Percentiles rank a stretch among this genome's conserved stretches.
Evolutionary conservation across 1,140 invertebrate species (phyloP).

Genomic region (Adelges cooleyi): DNA sequence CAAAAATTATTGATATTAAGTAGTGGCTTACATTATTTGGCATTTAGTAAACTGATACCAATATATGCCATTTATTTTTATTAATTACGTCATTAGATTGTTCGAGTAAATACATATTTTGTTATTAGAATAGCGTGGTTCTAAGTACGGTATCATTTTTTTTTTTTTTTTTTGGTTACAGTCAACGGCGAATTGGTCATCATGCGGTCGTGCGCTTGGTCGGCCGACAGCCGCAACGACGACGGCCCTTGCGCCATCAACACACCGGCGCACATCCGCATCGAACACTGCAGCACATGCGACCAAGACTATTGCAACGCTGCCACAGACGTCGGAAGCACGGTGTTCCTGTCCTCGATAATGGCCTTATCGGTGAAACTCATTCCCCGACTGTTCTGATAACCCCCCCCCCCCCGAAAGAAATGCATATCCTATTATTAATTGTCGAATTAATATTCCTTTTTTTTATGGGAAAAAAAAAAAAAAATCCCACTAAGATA

Average conservation of each 20-base stretch:
- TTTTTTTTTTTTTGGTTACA: slow-evolving; percentile 18
- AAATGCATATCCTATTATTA: too few species aligned
- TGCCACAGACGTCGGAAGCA: slow-evolving; percentile 37
- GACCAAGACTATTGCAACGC: slow-evolving; percentile 36
- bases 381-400: neutral
- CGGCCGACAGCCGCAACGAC: slow-evolving; percentile 40
- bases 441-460: too few species aligned
- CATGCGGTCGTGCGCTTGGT: slow-evolving; percentile 45
- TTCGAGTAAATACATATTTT: too few species aligned
- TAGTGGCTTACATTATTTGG: too few species aligned
- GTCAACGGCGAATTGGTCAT: slow-evolving; percentile 39
- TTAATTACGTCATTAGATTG: too few species aligned
- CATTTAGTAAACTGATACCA: too few species aligned
- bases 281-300: slow-evolving; percentile 38
- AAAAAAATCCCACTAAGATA: too few species aligned
- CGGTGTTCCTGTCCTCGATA: slow-evolving; percentile 38
- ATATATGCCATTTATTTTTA: too few species aligned
- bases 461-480: too few species aligned
- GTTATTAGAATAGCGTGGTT: too few species aligned
- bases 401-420: neutral
- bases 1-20: too few species aligned
- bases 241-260: slow-evolving; percentile 42
- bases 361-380: slow-evolving; percentile 38
- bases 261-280: slow-evolving; percentile 40
- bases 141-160: too few species aligned